These are phyloP conservation scores for Diplogasteroides magnus DNA, from an alignment of 1,140 invertebrate species.

Conservation along the genomic window DNA sequence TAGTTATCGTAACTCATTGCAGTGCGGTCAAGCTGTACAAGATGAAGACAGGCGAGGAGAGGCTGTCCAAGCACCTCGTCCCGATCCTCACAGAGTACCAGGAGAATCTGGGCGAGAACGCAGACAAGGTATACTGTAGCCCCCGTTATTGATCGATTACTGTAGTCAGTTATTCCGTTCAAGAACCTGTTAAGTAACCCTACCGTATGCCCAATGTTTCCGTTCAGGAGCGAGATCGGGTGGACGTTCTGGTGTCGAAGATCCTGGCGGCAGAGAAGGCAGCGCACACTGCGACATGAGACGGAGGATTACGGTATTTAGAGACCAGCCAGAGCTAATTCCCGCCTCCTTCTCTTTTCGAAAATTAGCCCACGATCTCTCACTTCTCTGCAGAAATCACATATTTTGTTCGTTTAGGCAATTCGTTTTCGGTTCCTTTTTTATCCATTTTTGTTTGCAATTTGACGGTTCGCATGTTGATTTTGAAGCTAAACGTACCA, in stretches of 20 bases:
- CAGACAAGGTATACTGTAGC: constrained; percentile 2
- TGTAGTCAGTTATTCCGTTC: not conserved
- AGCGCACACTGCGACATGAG: not conserved
- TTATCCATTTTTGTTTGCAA: too few species aligned
- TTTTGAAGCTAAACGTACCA: too few species aligned
- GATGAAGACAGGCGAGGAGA: not conserved
- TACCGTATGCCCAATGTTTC: not conserved
- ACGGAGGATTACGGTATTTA: too few species aligned
- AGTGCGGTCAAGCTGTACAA: not conserved
- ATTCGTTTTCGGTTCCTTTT: too few species aligned
- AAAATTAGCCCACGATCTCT: too few species aligned
- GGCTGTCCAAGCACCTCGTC: not conserved
- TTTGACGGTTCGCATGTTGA: too few species aligned
- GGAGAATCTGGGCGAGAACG: constrained; percentile 11
- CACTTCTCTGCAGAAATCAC: too few species aligned
- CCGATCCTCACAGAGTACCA: constrained; percentile 15
- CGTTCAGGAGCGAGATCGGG: not conserved
- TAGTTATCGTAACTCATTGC: not conserved
- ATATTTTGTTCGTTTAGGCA: too few species aligned
- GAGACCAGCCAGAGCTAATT: too few species aligned
- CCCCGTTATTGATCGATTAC: not conserved
- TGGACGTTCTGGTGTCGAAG: constrained; percentile 4
- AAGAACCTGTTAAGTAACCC: not conserved
- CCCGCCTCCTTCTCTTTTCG: too few species aligned
- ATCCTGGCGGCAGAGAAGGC: not conserved